Conservation (phyloP, 2,888 invertebrate species). For the Cinara cedri region DNA sequence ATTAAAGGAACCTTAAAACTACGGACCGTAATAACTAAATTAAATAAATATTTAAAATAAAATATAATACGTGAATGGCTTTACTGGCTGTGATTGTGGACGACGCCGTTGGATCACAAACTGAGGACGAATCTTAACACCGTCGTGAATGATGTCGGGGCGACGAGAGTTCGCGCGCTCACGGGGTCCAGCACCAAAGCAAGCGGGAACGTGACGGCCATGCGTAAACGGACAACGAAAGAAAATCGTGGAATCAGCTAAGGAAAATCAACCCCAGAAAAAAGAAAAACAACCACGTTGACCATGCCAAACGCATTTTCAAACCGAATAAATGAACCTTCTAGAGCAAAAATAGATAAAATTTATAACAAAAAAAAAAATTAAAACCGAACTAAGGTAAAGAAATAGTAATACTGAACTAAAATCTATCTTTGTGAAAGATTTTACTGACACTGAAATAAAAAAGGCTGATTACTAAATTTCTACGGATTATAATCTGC, state of each 20-base stretch:
- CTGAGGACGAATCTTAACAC: too few relatives aligned
- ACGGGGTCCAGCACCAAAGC: too few relatives aligned
- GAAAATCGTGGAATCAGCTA: conserved; percentile 48
- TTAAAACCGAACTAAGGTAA: not conserved
- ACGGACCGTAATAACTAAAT: conserved; percentile 19
- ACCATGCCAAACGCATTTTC: not conserved
- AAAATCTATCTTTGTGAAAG: not conserved
- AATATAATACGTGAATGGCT: too few relatives aligned
- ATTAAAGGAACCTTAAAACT: conserved; percentile 1
- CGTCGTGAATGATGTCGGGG: too few relatives aligned
- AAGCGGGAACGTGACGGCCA: too few relatives aligned
- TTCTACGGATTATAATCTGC: conserved; percentile 4
- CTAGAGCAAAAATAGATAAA: not conserved
- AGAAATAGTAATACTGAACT: not conserved
- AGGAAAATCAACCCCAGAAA: conserved; percentile 12
- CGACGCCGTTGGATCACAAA: too few relatives aligned
- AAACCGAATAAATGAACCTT: not conserved
- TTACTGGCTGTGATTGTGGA: too few relatives aligned
- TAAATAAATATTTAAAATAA: too few relatives aligned
- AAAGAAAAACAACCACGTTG: not conserved
- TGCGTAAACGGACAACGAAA: conserved; percentile 17
- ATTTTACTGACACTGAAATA: not conserved
- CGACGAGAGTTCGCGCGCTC: too few relatives aligned
- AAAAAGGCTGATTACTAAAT: not conserved
- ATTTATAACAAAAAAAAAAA: not conserved